A percentile compares a stretch with the other conserved stretches of the same genome.
phyloP scores from a whole-genome alignment of 2,888 invertebrate genomes.

The Unio delphinus region DNA sequence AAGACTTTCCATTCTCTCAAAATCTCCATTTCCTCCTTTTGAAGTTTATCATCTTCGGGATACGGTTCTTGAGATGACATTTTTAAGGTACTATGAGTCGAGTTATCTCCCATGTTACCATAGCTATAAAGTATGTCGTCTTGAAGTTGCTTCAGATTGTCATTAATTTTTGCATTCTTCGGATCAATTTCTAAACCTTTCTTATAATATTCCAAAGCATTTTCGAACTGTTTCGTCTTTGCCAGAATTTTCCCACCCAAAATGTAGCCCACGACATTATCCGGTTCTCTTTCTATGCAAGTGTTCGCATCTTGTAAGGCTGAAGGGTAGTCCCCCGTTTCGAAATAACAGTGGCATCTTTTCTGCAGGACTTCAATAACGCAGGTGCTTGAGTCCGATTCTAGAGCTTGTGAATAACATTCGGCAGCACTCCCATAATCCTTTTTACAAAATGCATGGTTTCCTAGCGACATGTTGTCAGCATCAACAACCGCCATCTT shows the following conservation, averaged over 20 bases:
- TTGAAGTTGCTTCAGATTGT: conserved; percentile 38
- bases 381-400: background rate
- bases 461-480: background rate
- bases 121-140: conserved; percentile 27
- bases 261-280: conserved; percentile 28
- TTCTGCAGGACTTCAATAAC: conserved; percentile 18
- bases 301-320: conserved; percentile 34
- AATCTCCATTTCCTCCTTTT: conserved; percentile 36
- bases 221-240: conserved; percentile 34
- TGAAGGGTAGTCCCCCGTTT: conserved; percentile 24
- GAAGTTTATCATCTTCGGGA: conserved; percentile 45
- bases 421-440: background rate
- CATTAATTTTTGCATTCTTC: conserved; percentile 30
- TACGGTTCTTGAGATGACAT: conserved; percentile 47
- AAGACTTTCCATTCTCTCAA: conserved; percentile 34
- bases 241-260: conserved; percentile 32
- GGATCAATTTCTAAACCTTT: conserved; percentile 42
- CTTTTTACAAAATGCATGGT: background rate
- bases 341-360: conserved; percentile 28
- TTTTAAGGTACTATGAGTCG: conserved; percentile 38
- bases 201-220: conserved; percentile 32
- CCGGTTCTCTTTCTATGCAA: conserved; percentile 17
- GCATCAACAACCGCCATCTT: background rate
- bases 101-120: conserved; percentile 19
- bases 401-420: background rate